A percentile compares a stretch with the other conserved stretches of the same genome.
phyloP scores from a whole-genome alignment of 2,888 invertebrate species.

The Neoaliturus tenellus region DNA sequence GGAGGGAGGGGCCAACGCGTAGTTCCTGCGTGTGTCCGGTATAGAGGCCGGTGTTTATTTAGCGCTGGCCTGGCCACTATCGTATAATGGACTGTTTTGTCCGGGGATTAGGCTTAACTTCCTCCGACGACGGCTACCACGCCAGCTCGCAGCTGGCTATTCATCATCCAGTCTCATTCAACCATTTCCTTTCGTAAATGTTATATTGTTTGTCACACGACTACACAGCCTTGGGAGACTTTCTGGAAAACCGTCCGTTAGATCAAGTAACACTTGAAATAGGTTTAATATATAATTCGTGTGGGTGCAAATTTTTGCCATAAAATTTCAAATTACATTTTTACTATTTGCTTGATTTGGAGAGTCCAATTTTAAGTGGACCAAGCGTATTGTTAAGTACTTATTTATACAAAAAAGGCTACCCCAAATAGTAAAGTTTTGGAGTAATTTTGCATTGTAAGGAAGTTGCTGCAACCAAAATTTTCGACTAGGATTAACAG shows the following conservation, averaged over 20 bases:
- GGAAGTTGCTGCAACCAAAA: no score
- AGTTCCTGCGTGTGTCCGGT: not conserved
- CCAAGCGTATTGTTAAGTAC: no score
- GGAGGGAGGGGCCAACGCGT: not conserved
- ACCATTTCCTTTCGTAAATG: not conserved
- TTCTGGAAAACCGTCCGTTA: not conserved
- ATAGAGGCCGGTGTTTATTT: constrained; percentile 13
- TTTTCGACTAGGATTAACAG: no score
- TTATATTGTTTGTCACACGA: not conserved
- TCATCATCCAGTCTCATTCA: not conserved
- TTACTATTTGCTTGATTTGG: no score
- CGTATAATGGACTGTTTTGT: constrained; percentile 13
- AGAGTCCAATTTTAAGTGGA: no score
- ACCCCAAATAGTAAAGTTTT: no score
- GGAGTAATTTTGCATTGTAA: no score
- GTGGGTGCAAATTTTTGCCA: no score
- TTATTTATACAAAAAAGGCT: no score
- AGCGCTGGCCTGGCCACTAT: not conserved
- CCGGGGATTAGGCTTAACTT: constrained; percentile 18
- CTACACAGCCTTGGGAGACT: not conserved
- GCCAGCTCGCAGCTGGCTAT: not conserved
- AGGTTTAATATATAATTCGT: no score
- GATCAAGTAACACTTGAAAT: no score
- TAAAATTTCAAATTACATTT: no score
- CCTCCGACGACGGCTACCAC: not conserved